phyloP scores from a whole-genome alignment of 2,113 vertebrate genomes.

The Bungarus multicinctus region DNA sequence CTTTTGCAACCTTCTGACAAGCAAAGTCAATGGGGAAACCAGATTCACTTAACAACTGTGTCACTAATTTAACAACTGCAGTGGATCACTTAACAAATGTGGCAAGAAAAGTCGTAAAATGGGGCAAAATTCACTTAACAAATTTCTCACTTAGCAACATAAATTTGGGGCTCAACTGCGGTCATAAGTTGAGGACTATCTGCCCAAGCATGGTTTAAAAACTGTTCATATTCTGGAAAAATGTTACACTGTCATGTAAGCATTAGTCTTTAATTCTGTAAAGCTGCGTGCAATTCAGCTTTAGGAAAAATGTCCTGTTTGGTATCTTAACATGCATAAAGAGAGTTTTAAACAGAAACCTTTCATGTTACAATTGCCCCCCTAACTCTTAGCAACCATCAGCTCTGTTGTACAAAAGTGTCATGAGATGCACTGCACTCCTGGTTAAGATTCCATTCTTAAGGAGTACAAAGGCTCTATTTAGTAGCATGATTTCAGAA shows the following conservation, averaged over 20 bases:
- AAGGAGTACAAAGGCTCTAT: not conserved
- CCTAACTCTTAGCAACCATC: not conserved
- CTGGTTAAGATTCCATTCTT: not conserved
- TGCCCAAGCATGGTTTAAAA: not conserved
- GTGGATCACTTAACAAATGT: too few relatives aligned
- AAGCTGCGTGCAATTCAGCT: not conserved
- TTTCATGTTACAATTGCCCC: not conserved
- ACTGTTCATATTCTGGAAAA: not conserved
- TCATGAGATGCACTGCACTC: not conserved
- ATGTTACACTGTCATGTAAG: not conserved
- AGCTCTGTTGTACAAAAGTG: not conserved
- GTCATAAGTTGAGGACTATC: too few relatives aligned
- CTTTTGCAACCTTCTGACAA: too few relatives aligned
- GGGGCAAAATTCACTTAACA: too few relatives aligned
- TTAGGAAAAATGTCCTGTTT: not conserved
- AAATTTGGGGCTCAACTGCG: too few relatives aligned
- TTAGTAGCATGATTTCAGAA: not conserved
- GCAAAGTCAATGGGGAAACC: too few relatives aligned
- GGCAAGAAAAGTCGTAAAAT: too few relatives aligned
- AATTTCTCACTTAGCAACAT: too few relatives aligned
- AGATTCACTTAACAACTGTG: too few relatives aligned
- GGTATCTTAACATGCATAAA: not conserved
- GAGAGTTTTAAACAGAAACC: not conserved
- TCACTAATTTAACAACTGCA: too few relatives aligned
- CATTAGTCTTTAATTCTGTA: not conserved